Percentiles rank a stretch among this genome's conserved stretches.
These are phyloP conservation scores for Dreissena rostriformis DNA, from an alignment of 1,140 invertebrate species.

Conservation along the genomic window DNA sequence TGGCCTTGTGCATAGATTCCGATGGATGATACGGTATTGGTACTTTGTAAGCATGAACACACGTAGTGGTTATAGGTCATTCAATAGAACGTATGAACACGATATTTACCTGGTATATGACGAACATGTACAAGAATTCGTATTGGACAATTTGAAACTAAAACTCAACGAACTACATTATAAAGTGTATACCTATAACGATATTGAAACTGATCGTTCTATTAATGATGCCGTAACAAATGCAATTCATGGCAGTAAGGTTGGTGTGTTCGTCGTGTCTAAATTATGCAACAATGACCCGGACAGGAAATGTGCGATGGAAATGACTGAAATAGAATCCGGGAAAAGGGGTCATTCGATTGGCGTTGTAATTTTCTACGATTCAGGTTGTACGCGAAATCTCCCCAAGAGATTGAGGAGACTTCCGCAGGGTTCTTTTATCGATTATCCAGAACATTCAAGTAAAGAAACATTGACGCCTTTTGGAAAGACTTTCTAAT, in stretches of 20 bases:
- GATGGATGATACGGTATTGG: conserved; percentile 40
- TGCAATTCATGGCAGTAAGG: conserved; percentile 21
- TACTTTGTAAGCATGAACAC: conserved; percentile 20
- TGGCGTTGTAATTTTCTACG: conserved; percentile 20
- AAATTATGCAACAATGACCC: neutral
- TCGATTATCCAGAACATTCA: too few relatives aligned
- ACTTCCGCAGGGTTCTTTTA: too few relatives aligned
- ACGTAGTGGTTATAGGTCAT: neutral
- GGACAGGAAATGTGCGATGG: conserved; percentile 28
- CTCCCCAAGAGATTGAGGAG: too few relatives aligned
- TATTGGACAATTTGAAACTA: conserved; percentile 12
- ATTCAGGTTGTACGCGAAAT: too few relatives aligned
- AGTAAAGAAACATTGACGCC: too few relatives aligned
- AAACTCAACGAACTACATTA: conserved; percentile 1
- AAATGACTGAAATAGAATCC: conserved; percentile 24
- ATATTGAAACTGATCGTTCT: neutral
- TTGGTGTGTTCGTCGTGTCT: conserved; percentile 19
- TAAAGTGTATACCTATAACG: neutral
- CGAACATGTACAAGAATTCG: neutral
- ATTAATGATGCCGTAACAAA: conserved; percentile 19
- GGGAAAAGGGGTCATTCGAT: neutral
- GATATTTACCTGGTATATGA: neutral
- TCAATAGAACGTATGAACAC: neutral
- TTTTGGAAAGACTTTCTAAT: too few relatives aligned
- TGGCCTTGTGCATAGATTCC: neutral